Evolutionary conservation across 2,113 vertebrate genomes (phyloP).

Genomic region (Chionomys nivalis): DNA sequence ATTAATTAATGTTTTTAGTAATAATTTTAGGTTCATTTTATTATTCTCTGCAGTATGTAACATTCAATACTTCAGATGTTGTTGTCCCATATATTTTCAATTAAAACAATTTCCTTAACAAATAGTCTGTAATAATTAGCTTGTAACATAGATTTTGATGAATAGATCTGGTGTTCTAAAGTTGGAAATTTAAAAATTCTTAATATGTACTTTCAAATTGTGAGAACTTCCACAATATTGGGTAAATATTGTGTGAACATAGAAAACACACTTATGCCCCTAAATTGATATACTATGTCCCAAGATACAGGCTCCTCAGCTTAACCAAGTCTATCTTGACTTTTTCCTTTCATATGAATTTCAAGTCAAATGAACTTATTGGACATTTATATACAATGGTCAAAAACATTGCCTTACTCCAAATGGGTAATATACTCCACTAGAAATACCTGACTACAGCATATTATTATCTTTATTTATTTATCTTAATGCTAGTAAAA

Average conservation of each 20-base stretch:
- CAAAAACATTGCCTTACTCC: neutral
- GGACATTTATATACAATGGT: too few relatives aligned
- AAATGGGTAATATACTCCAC: neutral
- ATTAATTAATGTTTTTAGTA: neutral
- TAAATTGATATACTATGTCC: neutral
- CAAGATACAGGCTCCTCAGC: neutral
- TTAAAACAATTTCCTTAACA: neutral
- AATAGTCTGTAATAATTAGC: neutral
- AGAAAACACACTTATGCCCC: neutral
- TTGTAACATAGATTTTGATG: neutral
- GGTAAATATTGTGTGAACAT: neutral
- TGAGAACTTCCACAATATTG: neutral
- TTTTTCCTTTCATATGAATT: neutral
- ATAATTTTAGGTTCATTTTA: neutral
- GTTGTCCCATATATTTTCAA: neutral
- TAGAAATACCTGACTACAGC: neutral
- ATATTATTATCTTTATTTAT: neutral
- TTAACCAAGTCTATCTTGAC: accelerated
- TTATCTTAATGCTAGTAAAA: neutral
- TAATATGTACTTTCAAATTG: neutral
- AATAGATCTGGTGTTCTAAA: neutral
- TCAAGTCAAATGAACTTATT: neutral
- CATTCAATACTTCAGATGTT: neutral
- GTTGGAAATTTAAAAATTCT: neutral
- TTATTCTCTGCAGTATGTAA: neutral